Base-by-base conservation (phyloP, 1,140 invertebrate genomes). In the Drosophila miranda region DNA sequence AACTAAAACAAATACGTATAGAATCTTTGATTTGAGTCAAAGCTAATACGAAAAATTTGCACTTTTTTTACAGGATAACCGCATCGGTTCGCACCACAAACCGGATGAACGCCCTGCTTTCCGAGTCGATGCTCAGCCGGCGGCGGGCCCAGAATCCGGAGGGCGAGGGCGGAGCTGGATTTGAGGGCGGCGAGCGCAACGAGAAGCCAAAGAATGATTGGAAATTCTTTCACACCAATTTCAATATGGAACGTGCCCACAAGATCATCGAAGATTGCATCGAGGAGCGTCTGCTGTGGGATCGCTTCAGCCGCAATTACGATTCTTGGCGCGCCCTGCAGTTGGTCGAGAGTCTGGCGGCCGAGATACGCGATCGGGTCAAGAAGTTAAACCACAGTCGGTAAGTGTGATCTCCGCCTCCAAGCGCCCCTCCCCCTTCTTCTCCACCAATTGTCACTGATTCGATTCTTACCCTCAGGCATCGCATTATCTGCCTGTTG, bases 71-170 rank as follows among this genome's bases (percentile, higher is more conserved):
- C 26, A 90, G 89, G 45, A 90, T 90, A 49, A 90, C 89, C 16
- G 88, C 89, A 26, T 90, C 89, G 5, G 89, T 90, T 71, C 80
- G 89, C 6, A 90, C 89, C 56, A 90, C 89, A 44, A 90, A 90
- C 60, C 89, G 89, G 21, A 90, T 90, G 87, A 90, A 90, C 69
- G 89, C 88, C 1, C 26, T 90, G 43, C 84, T 90, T 14, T 90
- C 89, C 21, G 89, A 90, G 51, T 90, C 89, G 7, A 89, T 90
- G 89, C 44, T 89, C 26, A 83, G 72, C 26, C 68, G 78, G 11
- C 66, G 86, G 6, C 67, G 72, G 0, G 86, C 89, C 19, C 78
- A 75, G 45, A 77, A 69, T 28, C 73, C 77, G 8, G 75, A 79
- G 8, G 68, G 61, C 4, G 78, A 74, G 1, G 61, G 48, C 0